Conservation (phyloP, 2,888 invertebrate genomes). For the Phorcus lineatus region DNA sequence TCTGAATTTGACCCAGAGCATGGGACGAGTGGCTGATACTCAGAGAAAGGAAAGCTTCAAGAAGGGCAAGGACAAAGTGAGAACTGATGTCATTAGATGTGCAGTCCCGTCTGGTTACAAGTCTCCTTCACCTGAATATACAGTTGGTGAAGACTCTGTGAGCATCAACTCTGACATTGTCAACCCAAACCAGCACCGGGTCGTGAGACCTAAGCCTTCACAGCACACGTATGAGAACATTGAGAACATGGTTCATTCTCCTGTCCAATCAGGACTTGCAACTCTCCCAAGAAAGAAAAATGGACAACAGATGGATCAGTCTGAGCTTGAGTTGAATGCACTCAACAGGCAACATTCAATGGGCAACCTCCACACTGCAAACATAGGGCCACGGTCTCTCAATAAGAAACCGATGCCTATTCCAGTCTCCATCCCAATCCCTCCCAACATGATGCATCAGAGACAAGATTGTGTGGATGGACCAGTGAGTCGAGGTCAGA, state of each 20-base stretch:
- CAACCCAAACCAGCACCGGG: conserved; percentile 35
- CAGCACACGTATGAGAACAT: conserved; percentile 52
- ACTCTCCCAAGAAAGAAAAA: conserved; percentile 65
- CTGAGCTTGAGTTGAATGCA: neutral
- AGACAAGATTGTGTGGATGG: conserved; percentile 21
- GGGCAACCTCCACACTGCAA: conserved; percentile 20
- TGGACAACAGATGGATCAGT: neutral
- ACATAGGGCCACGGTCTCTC: neutral
- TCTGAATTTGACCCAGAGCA: conserved; percentile 51
- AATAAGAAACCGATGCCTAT: conserved; percentile 21
- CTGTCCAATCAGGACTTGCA: conserved; percentile 67
- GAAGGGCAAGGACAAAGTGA: conserved; percentile 57
- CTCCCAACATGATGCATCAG: neutral
- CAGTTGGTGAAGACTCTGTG: conserved; percentile 53
- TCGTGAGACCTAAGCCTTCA: conserved; percentile 47
- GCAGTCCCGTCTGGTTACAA: conserved; percentile 44
- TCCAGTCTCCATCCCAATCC: conserved; percentile 11
- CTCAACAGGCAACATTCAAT: conserved; percentile 27
- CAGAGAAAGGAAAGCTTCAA: conserved; percentile 66
- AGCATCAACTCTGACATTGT: conserved; percentile 45
- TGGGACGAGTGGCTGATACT: conserved; percentile 49
- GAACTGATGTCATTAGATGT: conserved; percentile 67
- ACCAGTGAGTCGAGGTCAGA: neutral
- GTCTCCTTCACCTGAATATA: conserved; percentile 35
- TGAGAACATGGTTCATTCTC: conserved; percentile 55